Evolutionary conservation across 2,113 vertebrate genomes (phyloP).

Genomic region (Ciconia boyciana): DNA sequence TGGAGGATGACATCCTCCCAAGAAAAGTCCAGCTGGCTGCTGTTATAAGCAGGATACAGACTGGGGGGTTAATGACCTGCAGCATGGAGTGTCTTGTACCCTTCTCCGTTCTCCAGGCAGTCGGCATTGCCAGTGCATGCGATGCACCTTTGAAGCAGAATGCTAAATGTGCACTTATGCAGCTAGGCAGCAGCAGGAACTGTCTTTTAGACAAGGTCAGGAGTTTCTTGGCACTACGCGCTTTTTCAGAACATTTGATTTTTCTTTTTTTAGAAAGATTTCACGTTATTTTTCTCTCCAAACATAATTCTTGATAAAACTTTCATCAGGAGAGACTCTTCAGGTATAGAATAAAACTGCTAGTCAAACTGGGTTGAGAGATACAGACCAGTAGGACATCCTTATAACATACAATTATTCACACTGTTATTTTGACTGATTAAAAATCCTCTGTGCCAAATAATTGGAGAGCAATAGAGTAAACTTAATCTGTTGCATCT

Average conservation of each 20-base stretch:
- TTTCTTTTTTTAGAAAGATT: not conserved
- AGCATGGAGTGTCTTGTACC: not conserved
- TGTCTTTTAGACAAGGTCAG: not conserved
- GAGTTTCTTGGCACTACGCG: not conserved
- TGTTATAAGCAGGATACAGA: not conserved
- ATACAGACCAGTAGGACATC: not conserved
- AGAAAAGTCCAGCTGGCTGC: not conserved
- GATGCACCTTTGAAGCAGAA: not conserved
- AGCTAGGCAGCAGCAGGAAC: not conserved
- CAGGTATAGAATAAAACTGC: not conserved
- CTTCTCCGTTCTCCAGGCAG: not conserved
- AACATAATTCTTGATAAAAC: not conserved
- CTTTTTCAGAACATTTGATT: not conserved
- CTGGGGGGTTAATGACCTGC: not conserved
- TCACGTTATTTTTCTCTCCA: not conserved
- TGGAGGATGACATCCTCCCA: not conserved
- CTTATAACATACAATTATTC: not conserved
- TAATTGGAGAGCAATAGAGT: not conserved
- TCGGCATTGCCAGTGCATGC: accelerated
- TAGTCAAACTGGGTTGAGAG: not conserved
- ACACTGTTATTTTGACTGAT: not conserved
- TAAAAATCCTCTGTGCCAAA: not conserved
- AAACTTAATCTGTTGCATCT: not conserved
- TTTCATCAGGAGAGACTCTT: not conserved
- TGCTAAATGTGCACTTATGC: not conserved